These are phyloP conservation scores for Oceanodroma leucorhoa DNA, from an alignment of 2,797 vertebrate genomes.

Conservation along the genomic window DNA sequence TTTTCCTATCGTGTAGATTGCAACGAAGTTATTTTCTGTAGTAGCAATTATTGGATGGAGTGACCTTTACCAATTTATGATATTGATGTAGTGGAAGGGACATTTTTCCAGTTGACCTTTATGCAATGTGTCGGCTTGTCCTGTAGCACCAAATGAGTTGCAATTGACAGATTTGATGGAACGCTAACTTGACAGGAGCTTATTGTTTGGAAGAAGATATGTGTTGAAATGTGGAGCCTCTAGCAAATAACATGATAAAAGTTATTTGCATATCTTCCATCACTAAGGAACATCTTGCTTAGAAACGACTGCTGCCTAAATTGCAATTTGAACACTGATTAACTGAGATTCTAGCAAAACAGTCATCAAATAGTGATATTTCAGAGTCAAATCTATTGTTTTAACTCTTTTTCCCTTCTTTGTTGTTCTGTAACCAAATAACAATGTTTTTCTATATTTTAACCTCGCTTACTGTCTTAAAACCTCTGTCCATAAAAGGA, in stretches of 20 bases:
- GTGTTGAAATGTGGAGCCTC: not conserved
- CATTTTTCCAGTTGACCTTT: conserved; percentile 79
- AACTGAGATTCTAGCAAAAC: not conserved
- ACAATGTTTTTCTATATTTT: not conserved
- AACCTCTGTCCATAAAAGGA: not conserved
- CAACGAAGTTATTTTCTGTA: conserved; percentile 51
- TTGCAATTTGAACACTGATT: not conserved
- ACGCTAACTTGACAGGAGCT: conserved; percentile 30
- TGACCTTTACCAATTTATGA: conserved; percentile 73
- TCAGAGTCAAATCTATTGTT: not conserved
- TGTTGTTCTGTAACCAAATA: not conserved
- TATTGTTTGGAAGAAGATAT: conserved; percentile 45
- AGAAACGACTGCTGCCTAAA: not conserved
- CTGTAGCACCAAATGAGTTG: conserved; percentile 41
- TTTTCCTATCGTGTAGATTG: not conserved
- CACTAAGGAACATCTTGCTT: not conserved
- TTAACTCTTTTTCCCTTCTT: not conserved
- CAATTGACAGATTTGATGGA: conserved; percentile 66
- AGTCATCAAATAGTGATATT: not conserved
- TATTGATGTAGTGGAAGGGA: conserved; percentile 69
- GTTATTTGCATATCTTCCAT: not conserved
- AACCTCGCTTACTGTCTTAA: not conserved
- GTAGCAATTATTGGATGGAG: conserved; percentile 4
- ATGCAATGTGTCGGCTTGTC: conserved; percentile 39
- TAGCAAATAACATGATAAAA: not conserved